Evolutionary conservation across 2,113 vertebrate genomes (phyloP).

Genomic region (Apus apus): DNA sequence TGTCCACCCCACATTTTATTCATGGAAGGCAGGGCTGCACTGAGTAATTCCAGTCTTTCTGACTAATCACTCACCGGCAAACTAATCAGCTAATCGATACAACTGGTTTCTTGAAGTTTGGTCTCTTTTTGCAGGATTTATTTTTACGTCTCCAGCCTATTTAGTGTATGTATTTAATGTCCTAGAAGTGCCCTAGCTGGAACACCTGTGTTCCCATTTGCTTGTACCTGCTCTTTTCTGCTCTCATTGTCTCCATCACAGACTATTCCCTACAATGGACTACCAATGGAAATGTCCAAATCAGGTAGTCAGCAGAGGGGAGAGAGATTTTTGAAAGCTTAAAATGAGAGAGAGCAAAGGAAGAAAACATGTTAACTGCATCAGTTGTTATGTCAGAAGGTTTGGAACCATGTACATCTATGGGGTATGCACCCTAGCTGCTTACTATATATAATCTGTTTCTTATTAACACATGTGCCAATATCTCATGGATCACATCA

Average conservation of each 20-base stretch:
- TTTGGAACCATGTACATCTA: background rate
- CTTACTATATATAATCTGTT: background rate
- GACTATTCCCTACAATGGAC: background rate
- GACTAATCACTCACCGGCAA: conserved; percentile 73
- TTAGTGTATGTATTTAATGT: conserved; percentile 57
- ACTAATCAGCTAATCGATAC: conserved; percentile 79
- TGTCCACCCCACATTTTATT: conserved; percentile 71
- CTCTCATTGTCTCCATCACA: background rate
- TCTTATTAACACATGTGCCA: background rate
- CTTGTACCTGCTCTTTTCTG: background rate
- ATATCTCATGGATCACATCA: background rate
- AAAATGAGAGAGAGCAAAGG: background rate
- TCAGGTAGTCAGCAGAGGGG: background rate
- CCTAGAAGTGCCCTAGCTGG: conserved; percentile 40
- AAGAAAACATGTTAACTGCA: background rate
- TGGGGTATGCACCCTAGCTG: background rate
- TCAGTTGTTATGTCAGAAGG: background rate
- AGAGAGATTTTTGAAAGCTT: background rate
- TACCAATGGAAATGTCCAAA: background rate
- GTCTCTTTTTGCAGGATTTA: background rate
- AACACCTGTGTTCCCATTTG: background rate
- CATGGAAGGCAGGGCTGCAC: conserved; percentile 61
- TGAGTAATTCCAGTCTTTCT: conserved; percentile 75
- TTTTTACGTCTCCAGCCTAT: conserved; percentile 3
- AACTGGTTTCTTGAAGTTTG: conserved; percentile 46